Evolutionary conservation across 2,113 vertebrate genomes (phyloP).

Genomic region (Centropus bengalensis): DNA sequence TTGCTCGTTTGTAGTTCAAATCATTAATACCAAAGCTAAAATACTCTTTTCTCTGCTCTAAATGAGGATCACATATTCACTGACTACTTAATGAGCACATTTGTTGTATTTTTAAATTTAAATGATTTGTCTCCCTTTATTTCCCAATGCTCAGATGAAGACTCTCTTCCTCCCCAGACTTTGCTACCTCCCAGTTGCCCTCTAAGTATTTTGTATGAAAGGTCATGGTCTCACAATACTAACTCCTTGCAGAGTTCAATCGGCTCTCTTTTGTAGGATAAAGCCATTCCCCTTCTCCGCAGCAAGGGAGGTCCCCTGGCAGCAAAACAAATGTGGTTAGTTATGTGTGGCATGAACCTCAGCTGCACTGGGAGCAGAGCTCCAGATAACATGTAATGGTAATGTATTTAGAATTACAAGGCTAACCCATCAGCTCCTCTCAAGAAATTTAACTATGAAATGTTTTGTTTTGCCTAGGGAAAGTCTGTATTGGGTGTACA

Average conservation of each 20-base stretch:
- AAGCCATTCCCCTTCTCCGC: slow-evolving; percentile 1
- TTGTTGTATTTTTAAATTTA: slow-evolving; percentile 27
- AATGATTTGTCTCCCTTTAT: slow-evolving; percentile 24
- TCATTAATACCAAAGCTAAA: neutral
- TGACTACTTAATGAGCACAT: slow-evolving; percentile 14
- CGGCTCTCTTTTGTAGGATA: slow-evolving; percentile 6
- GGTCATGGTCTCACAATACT: slow-evolving; percentile 29
- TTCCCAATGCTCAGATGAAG: slow-evolving; percentile 6
- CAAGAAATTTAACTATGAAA: slow-evolving; percentile 55
- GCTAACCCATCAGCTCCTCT: slow-evolving; percentile 19
- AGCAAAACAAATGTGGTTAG: slow-evolving; percentile 67
- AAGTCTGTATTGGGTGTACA: neutral
- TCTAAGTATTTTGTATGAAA: slow-evolving; percentile 23
- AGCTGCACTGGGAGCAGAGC: slow-evolving; percentile 41
- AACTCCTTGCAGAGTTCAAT: slow-evolving; percentile 48
- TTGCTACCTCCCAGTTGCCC: slow-evolving; percentile 2
- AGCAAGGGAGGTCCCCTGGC: slow-evolving; percentile 48
- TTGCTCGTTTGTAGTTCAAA: neutral
- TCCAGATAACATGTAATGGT: neutral
- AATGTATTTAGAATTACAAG: slow-evolving; percentile 28
- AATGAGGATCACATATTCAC: neutral
- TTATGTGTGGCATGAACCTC: slow-evolving; percentile 64
- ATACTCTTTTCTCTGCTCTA: neutral
- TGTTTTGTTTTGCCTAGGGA: slow-evolving; percentile 46
- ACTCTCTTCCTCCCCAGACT: neutral